Conservation (phyloP, 2,113 vertebrate species). For the Pelusios castaneus region DNA sequence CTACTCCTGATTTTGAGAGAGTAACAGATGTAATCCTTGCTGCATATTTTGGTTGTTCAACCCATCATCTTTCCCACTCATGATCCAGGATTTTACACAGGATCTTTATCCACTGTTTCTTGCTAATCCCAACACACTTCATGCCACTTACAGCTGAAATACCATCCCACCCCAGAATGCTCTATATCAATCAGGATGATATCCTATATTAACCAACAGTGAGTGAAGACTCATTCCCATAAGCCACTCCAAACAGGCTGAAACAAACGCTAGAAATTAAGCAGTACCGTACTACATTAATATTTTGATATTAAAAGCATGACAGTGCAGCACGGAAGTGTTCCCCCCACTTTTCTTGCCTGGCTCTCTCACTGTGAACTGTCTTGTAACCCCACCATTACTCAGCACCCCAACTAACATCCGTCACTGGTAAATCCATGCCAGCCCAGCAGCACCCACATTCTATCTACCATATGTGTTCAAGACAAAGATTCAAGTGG, state of each 20-base stretch:
- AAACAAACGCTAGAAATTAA: background rate
- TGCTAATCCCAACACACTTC: background rate
- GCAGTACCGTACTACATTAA: background rate
- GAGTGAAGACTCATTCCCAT: background rate
- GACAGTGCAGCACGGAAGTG: background rate
- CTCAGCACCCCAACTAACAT: background rate
- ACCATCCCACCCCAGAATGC: too few species aligned
- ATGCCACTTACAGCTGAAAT: background rate
- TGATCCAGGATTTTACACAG: background rate
- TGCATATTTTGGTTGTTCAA: background rate
- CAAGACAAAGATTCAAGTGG: background rate
- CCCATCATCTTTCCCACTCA: background rate
- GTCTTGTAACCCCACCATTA: background rate
- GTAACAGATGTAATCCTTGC: constrained; percentile 21
- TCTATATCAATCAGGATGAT: background rate
- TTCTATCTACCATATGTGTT: background rate
- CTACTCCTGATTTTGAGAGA: too few species aligned
- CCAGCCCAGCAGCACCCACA: background rate
- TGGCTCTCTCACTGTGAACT: background rate
- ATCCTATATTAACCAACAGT: background rate
- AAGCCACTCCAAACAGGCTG: background rate
- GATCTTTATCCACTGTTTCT: background rate
- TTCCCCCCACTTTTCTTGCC: background rate
- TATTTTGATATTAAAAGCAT: background rate
- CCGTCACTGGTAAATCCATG: background rate